Conservation (phyloP, 2,113 vertebrate genomes). For the Coracopsis vasa region DNA sequence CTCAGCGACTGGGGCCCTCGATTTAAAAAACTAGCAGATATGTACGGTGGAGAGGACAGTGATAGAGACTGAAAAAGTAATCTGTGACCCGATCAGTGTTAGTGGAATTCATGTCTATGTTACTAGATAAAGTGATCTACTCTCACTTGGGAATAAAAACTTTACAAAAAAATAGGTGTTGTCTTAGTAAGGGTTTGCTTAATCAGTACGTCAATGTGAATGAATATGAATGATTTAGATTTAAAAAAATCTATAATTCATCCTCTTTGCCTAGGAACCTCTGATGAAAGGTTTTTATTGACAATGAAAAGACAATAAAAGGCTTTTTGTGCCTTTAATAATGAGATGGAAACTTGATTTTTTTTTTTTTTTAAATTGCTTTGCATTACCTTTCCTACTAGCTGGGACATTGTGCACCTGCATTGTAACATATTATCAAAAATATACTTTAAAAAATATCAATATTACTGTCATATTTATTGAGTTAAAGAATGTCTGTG, state of each 20-base stretch:
- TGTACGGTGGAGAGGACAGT: constrained; percentile 81
- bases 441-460: constrained; percentile 54
- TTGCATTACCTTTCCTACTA: constrained; percentile 67
- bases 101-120: constrained; percentile 51
- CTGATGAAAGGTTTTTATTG: constrained; percentile 34
- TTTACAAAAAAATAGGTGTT: constrained; percentile 66
- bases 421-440: constrained; percentile 66
- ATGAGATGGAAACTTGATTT: constrained; percentile 23
- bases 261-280: constrained; percentile 64
- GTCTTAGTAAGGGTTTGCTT: constrained; percentile 76
- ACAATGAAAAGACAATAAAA: constrained; percentile 63
- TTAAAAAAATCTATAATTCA: neutral
- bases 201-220: constrained; percentile 69
- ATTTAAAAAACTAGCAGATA: constrained; percentile 80
- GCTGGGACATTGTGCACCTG: constrained; percentile 34
- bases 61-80: constrained; percentile 73
- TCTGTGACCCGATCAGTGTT: neutral
- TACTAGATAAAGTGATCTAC: constrained; percentile 66
- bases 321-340: constrained; percentile 80
- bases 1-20: constrained; percentile 81
- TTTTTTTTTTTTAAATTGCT: constrained; percentile 71
- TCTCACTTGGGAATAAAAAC: constrained; percentile 32
- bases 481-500: constrained; percentile 76
- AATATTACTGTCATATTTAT: constrained; percentile 77
- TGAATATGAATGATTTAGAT: constrained; percentile 58